Conservation (phyloP, 2,113 vertebrate species). For the Noctilio leporinus region DNA sequence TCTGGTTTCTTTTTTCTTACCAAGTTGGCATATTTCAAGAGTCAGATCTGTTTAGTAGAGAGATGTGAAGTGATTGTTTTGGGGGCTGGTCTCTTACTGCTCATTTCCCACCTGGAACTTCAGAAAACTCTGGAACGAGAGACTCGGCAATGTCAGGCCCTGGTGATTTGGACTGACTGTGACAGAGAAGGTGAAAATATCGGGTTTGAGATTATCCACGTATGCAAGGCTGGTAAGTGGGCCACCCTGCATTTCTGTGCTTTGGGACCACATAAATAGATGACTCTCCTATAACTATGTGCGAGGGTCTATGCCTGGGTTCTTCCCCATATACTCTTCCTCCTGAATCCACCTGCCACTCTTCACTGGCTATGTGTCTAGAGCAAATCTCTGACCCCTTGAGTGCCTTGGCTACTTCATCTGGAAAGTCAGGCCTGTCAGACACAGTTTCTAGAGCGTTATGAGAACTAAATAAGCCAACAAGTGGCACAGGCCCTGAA, state of each 20-base stretch:
- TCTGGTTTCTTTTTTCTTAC: neutral
- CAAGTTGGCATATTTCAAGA: neutral
- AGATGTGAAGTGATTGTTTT: neutral
- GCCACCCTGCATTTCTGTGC: neutral
- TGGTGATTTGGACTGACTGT: constrained; percentile 98
- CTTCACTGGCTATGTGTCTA: neutral
- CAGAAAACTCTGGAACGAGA: constrained; percentile 93
- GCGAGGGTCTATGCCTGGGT: rapidly evolving
- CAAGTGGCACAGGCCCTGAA: too few relatives aligned
- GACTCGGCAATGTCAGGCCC: constrained; percentile 87
- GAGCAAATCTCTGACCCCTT: neutral
- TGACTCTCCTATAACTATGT: neutral
- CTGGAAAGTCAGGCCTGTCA: neutral
- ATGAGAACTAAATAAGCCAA: neutral
- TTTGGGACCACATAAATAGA: neutral
- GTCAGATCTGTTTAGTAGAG: neutral
- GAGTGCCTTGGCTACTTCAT: neutral
- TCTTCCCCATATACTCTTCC: neutral
- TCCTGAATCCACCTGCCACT: neutral
- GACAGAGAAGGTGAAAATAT: constrained; percentile 99
- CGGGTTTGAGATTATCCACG: constrained; percentile 94
- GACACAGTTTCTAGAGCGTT: neutral
- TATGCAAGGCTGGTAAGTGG: constrained; percentile 93
- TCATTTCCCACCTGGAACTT: neutral
- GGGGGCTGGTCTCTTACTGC: neutral